Conservation (phyloP, 2,797 vertebrate species). For the Graptemys geographica region DNA sequence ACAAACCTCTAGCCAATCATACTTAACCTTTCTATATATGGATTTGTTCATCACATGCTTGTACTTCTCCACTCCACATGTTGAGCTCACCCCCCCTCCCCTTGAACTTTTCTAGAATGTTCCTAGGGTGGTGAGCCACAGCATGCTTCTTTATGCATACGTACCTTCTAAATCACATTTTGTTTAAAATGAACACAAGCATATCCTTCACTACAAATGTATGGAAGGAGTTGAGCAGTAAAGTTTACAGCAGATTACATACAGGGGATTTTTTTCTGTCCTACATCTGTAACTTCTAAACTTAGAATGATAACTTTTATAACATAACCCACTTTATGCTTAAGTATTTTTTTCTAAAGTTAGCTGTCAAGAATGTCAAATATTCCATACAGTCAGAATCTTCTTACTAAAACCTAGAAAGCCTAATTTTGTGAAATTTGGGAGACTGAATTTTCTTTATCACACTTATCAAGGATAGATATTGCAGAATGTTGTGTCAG, state of each 20-base stretch:
- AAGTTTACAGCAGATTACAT: neutral
- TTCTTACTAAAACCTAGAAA: conserved; percentile 12
- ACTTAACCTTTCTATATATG: too few species aligned
- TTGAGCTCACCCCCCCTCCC: too few species aligned
- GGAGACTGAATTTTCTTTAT: neutral
- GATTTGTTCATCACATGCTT: too few species aligned
- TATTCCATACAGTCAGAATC: neutral
- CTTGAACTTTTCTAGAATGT: too few species aligned
- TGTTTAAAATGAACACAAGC: too few species aligned
- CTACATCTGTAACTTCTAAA: neutral
- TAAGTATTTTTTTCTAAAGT: neutral
- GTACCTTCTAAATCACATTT: too few species aligned
- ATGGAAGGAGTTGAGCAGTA: neutral
- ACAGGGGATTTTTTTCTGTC: neutral
- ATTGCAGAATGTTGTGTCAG: neutral
- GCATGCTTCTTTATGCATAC: too few species aligned
- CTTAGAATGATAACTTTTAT: neutral
- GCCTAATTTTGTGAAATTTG: neutral
- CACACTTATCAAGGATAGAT: neutral
- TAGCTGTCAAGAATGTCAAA: neutral
- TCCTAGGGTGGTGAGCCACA: too few species aligned
- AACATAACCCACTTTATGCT: neutral
- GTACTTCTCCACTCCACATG: too few species aligned
- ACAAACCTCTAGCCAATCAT: too few species aligned
- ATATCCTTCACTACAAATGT: neutral